Base-by-base conservation (phyloP, 2,113 vertebrate species). In the Chelonoidis abingdonii region DNA sequence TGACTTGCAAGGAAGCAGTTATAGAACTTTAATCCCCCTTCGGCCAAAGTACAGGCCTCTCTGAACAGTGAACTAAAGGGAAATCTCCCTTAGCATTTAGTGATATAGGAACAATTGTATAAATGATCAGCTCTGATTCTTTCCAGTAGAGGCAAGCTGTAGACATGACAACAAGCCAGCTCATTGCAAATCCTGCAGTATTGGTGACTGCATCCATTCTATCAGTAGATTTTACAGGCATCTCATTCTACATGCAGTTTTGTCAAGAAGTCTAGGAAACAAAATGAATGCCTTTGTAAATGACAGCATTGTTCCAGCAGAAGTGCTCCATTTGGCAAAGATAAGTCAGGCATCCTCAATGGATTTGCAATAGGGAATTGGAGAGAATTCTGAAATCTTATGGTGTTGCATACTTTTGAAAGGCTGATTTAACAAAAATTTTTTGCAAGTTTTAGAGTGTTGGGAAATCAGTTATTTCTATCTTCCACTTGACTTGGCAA, bases 401-500 rank as follows among this genome's bases (percentile, higher is more conserved):
- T 9, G 2, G 10, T 9, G 31, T 24, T 1, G 8, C 6, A 4
- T 87, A 3, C 4, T 69, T 94, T 88, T 94, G 27, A 80, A 38
- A 83, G 19, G 35, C 69, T 52, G 38, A 50, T 10, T 52, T 78
- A 35, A n/a, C 3, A 57, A 31, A 78, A 83, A 69, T 3, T 49
- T 49, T 49, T 49, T 49, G 57, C 25, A 31, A 87, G 2, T 1
- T 38, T 38, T 78, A 10, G 79, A 84, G 84, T 80, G 7, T 21
- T 57, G 49, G 19, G 52, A 91, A 84, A 16, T 88, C 10, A 65
- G 47, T 84, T 65, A 31, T 84, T 94, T 65, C 96, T 0, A 59
- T 52, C 35, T 86, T 22, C 80, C 27, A 92, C 1, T 44, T 93
- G 21, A 80, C 69, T 87, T 96, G 49, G 13, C n/a, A 79, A 90